Evolutionary conservation across 2,888 invertebrate genomes (phyloP).

Genomic region (Andrena fulva): DNA sequence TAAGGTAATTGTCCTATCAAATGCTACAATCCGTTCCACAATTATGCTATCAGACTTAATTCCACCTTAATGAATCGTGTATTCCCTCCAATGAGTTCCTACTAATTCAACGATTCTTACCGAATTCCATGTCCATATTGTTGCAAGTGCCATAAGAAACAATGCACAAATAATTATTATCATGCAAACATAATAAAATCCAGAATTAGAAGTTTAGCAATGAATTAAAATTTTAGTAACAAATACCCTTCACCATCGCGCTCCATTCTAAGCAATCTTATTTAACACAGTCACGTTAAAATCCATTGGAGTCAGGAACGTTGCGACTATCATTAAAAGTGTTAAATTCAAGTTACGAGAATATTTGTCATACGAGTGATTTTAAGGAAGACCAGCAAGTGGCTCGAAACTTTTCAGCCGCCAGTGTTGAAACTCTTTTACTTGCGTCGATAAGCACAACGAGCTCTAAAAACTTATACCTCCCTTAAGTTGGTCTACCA

Average conservation of each 20-base stretch:
- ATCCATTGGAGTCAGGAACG: too few relatives aligned
- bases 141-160: neutral
- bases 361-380: too few relatives aligned
- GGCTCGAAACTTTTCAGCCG: too few relatives aligned
- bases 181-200: neutral
- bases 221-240: neutral
- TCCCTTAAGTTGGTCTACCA: too few relatives aligned
- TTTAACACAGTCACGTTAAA: too few relatives aligned
- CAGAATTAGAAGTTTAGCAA: neutral
- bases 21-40: neutral
- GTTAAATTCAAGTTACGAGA: too few relatives aligned
- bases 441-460: too few relatives aligned
- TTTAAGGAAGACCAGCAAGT: too few relatives aligned
- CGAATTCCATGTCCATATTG: neutral
- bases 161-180: neutral
- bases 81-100: neutral
- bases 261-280: too few relatives aligned
- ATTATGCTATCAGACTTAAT: neutral
- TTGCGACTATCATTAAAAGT: too few relatives aligned
- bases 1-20: constrained; percentile 2
- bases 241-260: neutral
- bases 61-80: neutral
- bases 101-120: neutral
- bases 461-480: too few relatives aligned
- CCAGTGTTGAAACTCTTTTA: too few relatives aligned